phyloP scores from a whole-genome alignment of 2,797 vertebrate genomes.

The Mionectes olivaceus region DNA sequence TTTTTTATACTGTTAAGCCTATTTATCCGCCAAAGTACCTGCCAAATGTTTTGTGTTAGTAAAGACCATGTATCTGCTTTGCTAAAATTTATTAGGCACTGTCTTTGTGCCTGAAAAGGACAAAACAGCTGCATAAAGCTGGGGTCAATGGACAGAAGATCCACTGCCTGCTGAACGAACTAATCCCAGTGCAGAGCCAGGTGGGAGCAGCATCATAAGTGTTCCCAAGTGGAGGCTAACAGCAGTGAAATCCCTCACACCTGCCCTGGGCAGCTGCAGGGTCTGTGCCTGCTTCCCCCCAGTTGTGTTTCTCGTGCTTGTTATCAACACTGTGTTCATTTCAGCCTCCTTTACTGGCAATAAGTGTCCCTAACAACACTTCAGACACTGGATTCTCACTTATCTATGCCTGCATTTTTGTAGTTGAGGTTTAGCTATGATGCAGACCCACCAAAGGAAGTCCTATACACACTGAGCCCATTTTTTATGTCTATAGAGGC shows the following conservation, averaged over 20 bases:
- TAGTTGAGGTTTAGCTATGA: not conserved
- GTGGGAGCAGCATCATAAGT: rapidly evolving
- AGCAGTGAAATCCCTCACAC: rapidly evolving
- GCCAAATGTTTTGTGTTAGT: not conserved
- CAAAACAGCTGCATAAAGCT: not conserved
- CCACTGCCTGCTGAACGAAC: not conserved
- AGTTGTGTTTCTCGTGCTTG: not conserved
- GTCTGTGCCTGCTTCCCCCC: not conserved
- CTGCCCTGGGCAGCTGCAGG: not conserved
- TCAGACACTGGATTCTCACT: not conserved
- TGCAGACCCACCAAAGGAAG: not conserved
- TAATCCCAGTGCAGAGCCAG: not conserved
- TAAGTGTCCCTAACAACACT: rapidly evolving
- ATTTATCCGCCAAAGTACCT: not conserved
- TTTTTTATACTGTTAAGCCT: not conserved
- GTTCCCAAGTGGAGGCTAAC: rapidly evolving
- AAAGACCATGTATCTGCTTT: not conserved
- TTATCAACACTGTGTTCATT: rapidly evolving
- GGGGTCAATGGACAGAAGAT: not conserved
- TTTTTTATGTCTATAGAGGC: not conserved
- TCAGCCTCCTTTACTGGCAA: not conserved
- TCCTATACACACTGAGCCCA: not conserved
- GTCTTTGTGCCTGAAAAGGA: too few relatives aligned
- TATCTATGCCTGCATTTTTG: not conserved
- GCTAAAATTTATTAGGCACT: not conserved